phyloP scores from a whole-genome alignment of 2,113 vertebrate genomes.

The Trichomycterus rosablanca region DNA sequence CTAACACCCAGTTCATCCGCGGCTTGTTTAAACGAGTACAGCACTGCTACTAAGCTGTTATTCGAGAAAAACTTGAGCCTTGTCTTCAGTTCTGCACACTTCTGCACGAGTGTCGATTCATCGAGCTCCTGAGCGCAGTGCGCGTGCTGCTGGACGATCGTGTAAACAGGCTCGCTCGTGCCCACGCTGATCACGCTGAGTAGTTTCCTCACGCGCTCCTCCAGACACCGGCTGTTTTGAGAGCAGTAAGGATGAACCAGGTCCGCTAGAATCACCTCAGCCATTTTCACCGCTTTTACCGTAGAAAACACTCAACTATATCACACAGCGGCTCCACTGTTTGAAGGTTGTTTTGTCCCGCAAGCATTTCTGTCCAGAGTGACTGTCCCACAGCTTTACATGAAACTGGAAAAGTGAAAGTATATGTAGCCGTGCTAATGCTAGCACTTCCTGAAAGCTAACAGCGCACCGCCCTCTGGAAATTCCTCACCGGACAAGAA shows the following conservation, averaged over 20 bases:
- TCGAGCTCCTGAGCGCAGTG: not conserved
- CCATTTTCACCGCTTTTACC: slow-evolving; percentile 17
- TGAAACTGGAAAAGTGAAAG: slow-evolving; percentile 3
- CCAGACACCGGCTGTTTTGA: slow-evolving; percentile 17
- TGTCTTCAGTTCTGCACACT: slow-evolving; percentile 34
- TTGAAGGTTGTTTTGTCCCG: not conserved
- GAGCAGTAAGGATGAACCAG: slow-evolving; percentile 33
- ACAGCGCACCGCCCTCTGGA: slow-evolving; percentile 32
- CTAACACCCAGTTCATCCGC: slow-evolving; percentile 71
- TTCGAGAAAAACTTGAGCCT: slow-evolving; percentile 58
- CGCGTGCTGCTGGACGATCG: slow-evolving; percentile 21
- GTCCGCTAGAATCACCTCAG: slow-evolving; percentile 42
- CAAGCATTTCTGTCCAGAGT: not conserved
- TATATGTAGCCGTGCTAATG: not conserved
- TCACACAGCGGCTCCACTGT: not conserved
- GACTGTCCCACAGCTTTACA: not conserved
- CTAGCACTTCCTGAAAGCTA: slow-evolving; percentile 35
- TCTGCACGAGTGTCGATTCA: not conserved
- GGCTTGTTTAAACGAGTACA: slow-evolving; percentile 77
- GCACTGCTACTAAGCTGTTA: slow-evolving; percentile 57
- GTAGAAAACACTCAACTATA: not conserved
- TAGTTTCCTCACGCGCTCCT: slow-evolving; percentile 29
- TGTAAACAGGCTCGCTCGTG: slow-evolving; percentile 23
- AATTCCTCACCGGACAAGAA: slow-evolving; percentile 21
- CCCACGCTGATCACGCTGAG: not conserved